Conservation (phyloP, 2,113 vertebrate species). For the Scomber japonicus region DNA sequence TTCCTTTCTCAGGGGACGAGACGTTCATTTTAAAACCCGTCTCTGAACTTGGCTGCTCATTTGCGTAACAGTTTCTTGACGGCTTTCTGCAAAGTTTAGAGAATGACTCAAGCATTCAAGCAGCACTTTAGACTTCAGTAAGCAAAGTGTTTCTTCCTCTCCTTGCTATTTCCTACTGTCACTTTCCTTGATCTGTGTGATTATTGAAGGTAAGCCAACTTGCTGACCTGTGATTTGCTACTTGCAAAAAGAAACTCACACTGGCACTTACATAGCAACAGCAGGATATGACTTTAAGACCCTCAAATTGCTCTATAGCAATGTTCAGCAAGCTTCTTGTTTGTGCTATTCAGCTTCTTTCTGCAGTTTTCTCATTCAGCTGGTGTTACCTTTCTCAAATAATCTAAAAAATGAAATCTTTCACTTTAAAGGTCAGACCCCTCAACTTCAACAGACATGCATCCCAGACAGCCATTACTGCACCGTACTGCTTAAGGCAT, state of each 20-base stretch:
- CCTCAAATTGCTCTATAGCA: constrained; percentile 5
- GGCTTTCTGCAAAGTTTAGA: constrained; percentile 4
- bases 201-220: neutral
- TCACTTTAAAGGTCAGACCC: constrained; percentile 51
- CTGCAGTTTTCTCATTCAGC: constrained; percentile 11
- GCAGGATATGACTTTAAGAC: neutral
- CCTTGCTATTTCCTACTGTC: neutral
- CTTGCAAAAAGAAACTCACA: neutral
- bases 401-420: constrained; percentile 5
- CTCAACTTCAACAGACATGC: constrained; percentile 5
- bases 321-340: neutral
- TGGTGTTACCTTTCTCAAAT: neutral
- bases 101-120: constrained; percentile 32
- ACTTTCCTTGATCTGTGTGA: neutral
- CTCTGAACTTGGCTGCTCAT: constrained; percentile 9
- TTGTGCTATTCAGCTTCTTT: constrained; percentile 4
- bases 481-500: constrained; percentile 1
- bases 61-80: constrained; percentile 23
- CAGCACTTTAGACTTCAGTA: constrained; percentile 15
- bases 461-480: constrained; percentile 34
- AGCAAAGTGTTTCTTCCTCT: neutral
- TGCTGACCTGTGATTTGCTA: constrained; percentile 1
- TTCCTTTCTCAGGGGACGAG: neutral
- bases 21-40: constrained; percentile 6
- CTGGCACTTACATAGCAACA: neutral